A percentile compares a stretch with the other conserved stretches of the same genome.
These are phyloP conservation scores for Amia ocellicauda DNA, from an alignment of 2,113 vertebrate genomes.

Conservation along the genomic window DNA sequence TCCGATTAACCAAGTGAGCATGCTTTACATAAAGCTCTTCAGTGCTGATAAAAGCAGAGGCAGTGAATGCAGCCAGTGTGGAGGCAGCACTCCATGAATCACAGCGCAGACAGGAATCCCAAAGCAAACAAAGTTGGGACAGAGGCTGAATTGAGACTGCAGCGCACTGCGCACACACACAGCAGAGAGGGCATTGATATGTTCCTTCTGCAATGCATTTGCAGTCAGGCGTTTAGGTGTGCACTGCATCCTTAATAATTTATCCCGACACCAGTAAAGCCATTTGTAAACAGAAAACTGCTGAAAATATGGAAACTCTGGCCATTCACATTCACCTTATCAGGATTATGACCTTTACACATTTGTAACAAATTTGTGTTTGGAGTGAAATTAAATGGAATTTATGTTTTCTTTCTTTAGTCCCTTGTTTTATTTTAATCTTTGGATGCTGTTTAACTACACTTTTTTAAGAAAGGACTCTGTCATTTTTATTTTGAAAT, in stretches of 20 bases:
- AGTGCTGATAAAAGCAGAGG: conserved; percentile 11
- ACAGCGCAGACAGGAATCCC: conserved; percentile 33
- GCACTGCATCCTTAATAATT: neutral
- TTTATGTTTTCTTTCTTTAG: too few relatives aligned
- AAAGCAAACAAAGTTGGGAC: conserved; percentile 30
- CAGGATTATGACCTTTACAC: neutral
- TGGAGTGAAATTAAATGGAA: too few relatives aligned
- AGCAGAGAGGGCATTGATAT: neutral
- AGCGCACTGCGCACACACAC: neutral
- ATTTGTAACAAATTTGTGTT: neutral
- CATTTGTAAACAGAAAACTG: neutral
- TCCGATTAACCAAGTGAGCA: conserved; percentile 28
- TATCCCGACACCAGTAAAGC: neutral
- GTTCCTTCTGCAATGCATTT: neutral
- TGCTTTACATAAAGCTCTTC: conserved; percentile 18
- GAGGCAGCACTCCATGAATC: conserved; percentile 17
- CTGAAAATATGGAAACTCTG: too few relatives aligned
- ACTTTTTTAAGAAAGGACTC: too few relatives aligned
- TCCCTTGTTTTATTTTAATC: too few relatives aligned
- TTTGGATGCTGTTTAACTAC: too few relatives aligned
- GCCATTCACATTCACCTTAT: too few relatives aligned
- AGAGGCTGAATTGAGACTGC: conserved; percentile 18
- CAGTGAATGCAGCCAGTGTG: conserved; percentile 35
- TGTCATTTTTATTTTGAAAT: too few relatives aligned
- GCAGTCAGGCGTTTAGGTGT: neutral